Evolutionary conservation across 1,140 invertebrate species (phyloP), one percentile per base, ranked within the genome.

Genomic region (Alviniconcha marisindica): DNA sequence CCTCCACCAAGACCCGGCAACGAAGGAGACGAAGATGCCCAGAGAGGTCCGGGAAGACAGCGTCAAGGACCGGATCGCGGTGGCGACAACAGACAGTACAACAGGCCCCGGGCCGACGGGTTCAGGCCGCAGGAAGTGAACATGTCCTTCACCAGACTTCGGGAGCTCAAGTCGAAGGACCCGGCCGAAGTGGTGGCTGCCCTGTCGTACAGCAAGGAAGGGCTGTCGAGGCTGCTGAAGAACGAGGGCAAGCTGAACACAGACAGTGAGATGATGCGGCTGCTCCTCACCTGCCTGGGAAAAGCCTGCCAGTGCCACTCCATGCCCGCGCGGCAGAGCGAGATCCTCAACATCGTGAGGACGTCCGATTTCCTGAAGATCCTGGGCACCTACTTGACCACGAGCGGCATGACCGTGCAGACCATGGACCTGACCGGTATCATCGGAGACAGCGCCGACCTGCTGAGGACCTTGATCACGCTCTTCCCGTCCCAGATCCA

Each of bases 201-300:
- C 5, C 28, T 80, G 78, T 40, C 78, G 10, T 80, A 80, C 78
- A 80, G 78, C 78, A 80, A 80, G n/a, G 78, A 80, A 31, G 78
- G 78, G 56, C 78, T 80, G 78, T 24, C 31, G 2, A 60, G 24
- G 14, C 78, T 80, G 56, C 36, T 80, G 4, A 60, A 44, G 21
- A 44, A 80, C 40, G 60, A 80, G 24, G 12, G 28, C 18, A 66
- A 69, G 40, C 38, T 80, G 38, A 69, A n/a, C 1, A 15, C 38
- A 2, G 60, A 80, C 12, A 5, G 7, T 0, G 78, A 66, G 24
- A 42, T 69, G 60, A 38, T 66, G 38, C 33, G 40, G 44, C 38
- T 80, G 36, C 36, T 80, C 21, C 60, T 80, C 15, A 44, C 10
- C 21, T 56, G 40, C n/a, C n/a, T 80, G 54, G 60, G 33, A 56